Conservation (phyloP, 1,140 invertebrate species). For the Caenorhabditis remanei region DNA sequence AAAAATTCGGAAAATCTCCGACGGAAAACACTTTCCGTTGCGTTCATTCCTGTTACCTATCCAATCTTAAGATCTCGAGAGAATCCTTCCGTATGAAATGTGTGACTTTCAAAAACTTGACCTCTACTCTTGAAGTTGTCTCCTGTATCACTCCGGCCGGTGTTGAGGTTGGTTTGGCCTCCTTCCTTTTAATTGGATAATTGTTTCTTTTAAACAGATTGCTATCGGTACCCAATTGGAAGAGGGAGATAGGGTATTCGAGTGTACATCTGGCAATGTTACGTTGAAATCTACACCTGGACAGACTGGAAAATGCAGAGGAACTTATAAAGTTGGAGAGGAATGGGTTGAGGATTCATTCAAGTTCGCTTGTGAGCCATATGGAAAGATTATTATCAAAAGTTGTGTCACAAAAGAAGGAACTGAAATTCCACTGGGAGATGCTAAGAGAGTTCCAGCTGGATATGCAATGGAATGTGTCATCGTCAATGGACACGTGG, state of each 20-base stretch:
- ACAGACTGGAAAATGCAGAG: slow-evolving; percentile 37
- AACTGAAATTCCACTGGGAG: slow-evolving; percentile 31
- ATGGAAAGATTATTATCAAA: slow-evolving; percentile 18
- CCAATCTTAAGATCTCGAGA: slow-evolving; percentile 20
- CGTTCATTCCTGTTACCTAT: too few relatives aligned
- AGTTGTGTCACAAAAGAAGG: slow-evolving; percentile 43
- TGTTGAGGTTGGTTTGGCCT: slow-evolving; percentile 17
- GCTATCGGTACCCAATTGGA: slow-evolving; percentile 10
- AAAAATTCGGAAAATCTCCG: too few relatives aligned
- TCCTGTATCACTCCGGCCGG: slow-evolving; percentile 48
- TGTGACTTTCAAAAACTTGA: slow-evolving; percentile 51
- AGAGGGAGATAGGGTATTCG: slow-evolving; percentile 40
- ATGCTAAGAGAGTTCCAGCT: slow-evolving; percentile 41
- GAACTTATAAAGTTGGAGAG: slow-evolving; percentile 21
- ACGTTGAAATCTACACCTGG: slow-evolving; percentile 29
- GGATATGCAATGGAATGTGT: slow-evolving; percentile 49
- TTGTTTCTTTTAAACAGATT: slow-evolving; percentile 39
- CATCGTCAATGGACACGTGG: slow-evolving; percentile 29
- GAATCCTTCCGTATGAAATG: slow-evolving; percentile 44
- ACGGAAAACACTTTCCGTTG: too few relatives aligned
- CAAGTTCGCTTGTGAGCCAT: slow-evolving; percentile 11
- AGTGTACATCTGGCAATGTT: slow-evolving; percentile 35
- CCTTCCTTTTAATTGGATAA: slow-evolving; percentile 1
- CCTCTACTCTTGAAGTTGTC: slow-evolving; percentile 43
- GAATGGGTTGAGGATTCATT: slow-evolving; percentile 45